Evolutionary conservation across 2,113 vertebrate genomes (phyloP).

Genomic region (Orthonyx spaldingii): DNA sequence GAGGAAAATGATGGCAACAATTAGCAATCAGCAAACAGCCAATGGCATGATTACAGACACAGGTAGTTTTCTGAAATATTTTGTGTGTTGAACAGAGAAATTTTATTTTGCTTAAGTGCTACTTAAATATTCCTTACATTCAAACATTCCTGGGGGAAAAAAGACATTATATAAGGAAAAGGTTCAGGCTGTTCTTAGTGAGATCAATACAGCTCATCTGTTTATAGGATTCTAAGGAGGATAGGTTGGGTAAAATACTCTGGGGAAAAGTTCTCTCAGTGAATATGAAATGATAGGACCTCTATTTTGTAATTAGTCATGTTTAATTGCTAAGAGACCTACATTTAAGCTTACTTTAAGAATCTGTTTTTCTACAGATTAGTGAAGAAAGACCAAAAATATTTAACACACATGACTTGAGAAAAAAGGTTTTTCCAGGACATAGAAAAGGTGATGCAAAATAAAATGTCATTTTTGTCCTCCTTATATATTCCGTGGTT

Average conservation of each 20-base stretch:
- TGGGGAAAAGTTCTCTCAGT: background rate
- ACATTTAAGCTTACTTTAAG: background rate
- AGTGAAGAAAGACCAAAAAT: background rate
- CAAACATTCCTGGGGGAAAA: background rate
- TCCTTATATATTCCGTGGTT: background rate
- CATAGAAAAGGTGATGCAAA: background rate
- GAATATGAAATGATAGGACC: background rate
- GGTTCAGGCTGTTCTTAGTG: background rate
- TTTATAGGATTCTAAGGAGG: background rate
- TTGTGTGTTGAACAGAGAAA: background rate
- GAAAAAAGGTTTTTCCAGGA: background rate
- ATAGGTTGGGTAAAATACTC: background rate
- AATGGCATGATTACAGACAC: background rate
- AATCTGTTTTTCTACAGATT: background rate
- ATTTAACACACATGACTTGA: background rate
- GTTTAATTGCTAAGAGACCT: background rate
- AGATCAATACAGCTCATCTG: background rate
- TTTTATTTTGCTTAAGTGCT: background rate
- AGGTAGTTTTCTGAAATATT: background rate
- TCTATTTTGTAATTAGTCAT: background rate
- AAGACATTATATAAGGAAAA: background rate
- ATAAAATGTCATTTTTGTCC: background rate
- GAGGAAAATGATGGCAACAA: background rate
- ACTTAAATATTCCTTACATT: background rate
- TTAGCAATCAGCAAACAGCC: conserved; percentile 1